Conservation (phyloP, 2,888 invertebrate species). For the Clepsis dumicolana region DNA sequence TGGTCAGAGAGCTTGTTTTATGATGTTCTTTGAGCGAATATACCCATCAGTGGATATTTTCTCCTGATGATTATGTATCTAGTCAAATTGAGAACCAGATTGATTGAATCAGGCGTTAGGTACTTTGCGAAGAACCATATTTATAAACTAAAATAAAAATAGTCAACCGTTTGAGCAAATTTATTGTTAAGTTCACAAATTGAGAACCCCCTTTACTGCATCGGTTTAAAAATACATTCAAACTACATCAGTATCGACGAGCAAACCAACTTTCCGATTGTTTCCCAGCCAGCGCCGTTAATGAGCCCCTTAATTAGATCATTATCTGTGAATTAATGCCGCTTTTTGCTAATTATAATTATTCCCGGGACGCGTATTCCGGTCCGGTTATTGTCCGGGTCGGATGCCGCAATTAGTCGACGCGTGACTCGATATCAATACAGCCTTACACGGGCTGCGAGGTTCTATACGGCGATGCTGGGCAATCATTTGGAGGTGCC, state of each 20-base stretch:
- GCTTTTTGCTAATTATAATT: conserved; percentile 16
- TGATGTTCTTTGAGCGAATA: too few species aligned
- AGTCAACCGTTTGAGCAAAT: too few species aligned
- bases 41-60: too few species aligned
- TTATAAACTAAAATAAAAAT: too few species aligned
- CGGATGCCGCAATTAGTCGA: conserved; percentile 9
- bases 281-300: background rate
- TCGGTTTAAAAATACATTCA: too few species aligned
- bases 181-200: too few species aligned
- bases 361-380: conserved; percentile 1
- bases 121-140: too few species aligned
- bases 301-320: conserved; percentile 36
- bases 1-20: too few species aligned
- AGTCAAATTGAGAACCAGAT: too few species aligned
- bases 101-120: too few species aligned
- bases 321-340: conserved; percentile 10
- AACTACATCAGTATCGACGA: background rate
- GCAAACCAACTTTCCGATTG: background rate
- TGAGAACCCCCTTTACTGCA: too few species aligned
- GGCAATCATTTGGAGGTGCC: background rate
- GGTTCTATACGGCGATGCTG: background rate
- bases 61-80: too few species aligned
- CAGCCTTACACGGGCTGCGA: background rate
- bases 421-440: conserved; percentile 22
- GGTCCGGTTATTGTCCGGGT: conserved; percentile 21